Percentiles rank a stretch among this genome's conserved stretches.
Evolutionary conservation across 2,113 vertebrate species (phyloP).

Genomic region (Scophthalmus maximus): DNA sequence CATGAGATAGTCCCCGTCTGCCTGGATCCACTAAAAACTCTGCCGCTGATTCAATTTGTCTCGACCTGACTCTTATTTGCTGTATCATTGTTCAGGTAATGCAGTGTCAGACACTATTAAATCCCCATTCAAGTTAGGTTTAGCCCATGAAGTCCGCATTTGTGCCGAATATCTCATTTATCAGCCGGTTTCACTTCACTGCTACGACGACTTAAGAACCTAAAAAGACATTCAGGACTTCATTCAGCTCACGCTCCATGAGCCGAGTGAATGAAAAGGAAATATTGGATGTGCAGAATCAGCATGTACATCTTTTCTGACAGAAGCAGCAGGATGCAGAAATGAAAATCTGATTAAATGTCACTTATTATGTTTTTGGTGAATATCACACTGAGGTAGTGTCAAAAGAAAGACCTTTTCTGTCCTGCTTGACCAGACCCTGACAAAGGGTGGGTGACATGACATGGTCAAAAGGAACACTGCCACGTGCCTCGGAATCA

Average conservation of each 20-base stretch:
- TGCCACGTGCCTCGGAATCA: too few species aligned
- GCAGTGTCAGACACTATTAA: constrained; percentile 22
- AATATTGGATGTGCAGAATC: too few species aligned
- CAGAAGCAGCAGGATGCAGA: too few species aligned
- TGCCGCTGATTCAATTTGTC: constrained; percentile 10
- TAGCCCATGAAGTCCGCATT: constrained; percentile 16
- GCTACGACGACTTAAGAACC: neutral
- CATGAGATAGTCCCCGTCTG: neutral
- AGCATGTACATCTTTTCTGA: too few species aligned
- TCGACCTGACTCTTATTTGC: constrained; percentile 12
- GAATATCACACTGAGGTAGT: too few species aligned
- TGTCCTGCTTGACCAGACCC: too few species aligned
- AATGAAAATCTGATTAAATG: too few species aligned
- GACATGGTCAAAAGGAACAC: too few species aligned
- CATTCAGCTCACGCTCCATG: neutral
- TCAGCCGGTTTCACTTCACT: constrained; percentile 10
- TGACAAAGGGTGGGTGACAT: too few species aligned
- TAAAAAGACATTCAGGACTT: neutral
- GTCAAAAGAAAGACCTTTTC: too few species aligned
- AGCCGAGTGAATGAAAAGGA: too few species aligned
- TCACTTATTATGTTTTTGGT: too few species aligned
- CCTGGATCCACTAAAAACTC: neutral
- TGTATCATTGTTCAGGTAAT: constrained; percentile 23
- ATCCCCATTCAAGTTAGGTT: constrained; percentile 7
- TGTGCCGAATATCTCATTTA: neutral